Evolutionary conservation across 2,888 invertebrate genomes (phyloP).

Genomic region (Pheosia gnoma): DNA sequence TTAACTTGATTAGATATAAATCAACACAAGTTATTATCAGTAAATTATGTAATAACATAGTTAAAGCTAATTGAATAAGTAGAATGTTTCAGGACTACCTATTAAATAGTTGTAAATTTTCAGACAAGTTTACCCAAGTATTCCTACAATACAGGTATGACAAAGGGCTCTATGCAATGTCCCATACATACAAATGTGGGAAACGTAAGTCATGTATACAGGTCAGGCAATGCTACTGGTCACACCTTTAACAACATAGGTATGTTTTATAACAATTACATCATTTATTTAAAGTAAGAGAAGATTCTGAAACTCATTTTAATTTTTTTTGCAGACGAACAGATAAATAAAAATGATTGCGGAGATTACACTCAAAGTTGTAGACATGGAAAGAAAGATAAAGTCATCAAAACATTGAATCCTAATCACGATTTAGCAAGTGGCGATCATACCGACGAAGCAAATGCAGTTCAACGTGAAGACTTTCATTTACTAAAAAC

Average conservation of each 20-base stretch:
- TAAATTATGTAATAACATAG: no score
- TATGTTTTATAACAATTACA: conserved; percentile 11
- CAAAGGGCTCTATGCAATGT: conserved; percentile 18
- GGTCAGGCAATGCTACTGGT: conserved; percentile 19
- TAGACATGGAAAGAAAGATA: conserved; percentile 8
- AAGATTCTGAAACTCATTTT: not conserved
- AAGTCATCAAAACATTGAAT: conserved; percentile 1
- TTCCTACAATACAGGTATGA: conserved; percentile 2
- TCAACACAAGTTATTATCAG: no score
- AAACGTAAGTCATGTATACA: conserved; percentile 15
- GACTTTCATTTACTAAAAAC: not conserved
- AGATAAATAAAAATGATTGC: conserved; percentile 13
- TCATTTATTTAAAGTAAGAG: not conserved
- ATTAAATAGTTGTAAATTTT: not conserved
- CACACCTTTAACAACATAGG: conserved; percentile 23
- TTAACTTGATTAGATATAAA: no score
- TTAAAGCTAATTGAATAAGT: no score
- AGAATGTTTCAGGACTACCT: no score
- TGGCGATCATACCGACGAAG: conserved; percentile 21
- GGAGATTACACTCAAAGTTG: conserved; percentile 17
- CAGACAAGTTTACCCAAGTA: not conserved
- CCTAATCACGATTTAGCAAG: conserved; percentile 14
- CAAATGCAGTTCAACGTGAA: conserved; percentile 8
- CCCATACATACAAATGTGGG: conserved; percentile 19
- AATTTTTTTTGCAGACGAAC: not conserved